A percentile compares a stretch with the other conserved stretches of the same genome.
Conservation (phyloP, 1,140 invertebrate species). For the Condylostylus longicornis region DNA sequence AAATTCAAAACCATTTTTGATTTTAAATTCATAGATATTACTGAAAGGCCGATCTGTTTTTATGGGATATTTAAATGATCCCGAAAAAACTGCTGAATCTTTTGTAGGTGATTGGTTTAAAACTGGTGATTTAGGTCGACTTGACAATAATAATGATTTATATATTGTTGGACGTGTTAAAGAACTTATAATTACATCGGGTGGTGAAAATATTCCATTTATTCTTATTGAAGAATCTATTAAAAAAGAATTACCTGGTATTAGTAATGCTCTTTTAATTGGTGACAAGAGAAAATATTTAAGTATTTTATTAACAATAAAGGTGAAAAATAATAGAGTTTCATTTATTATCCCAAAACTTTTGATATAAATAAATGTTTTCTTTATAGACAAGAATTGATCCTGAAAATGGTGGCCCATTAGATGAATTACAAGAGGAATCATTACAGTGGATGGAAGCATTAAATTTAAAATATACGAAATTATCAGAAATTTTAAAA, state of each 20-base stretch:
- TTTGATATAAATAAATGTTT: neutral
- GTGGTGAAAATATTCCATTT: conserved; percentile 87
- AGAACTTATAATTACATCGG: conserved; percentile 81
- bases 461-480: conserved; percentile 50
- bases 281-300: conserved; percentile 80
- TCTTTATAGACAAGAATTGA: conserved; percentile 29
- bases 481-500: conserved; percentile 50
- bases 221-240: conserved; percentile 71
- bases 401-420: conserved; percentile 47
- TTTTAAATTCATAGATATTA: conserved; percentile 39
- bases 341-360: conserved; percentile 3
- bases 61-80: conserved; percentile 74
- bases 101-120: conserved; percentile 60
- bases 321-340: conserved; percentile 46
- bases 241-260: conserved; percentile 52
- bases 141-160: conserved; percentile 55
- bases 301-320: conserved; percentile 65
- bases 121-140: conserved; percentile 67
- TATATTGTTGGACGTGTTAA: conserved; percentile 72
- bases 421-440: conserved; percentile 48
- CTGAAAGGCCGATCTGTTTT: conserved; percentile 66
- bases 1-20: conserved; percentile 1
- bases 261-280: conserved; percentile 72
- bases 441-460: conserved; percentile 53
- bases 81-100: conserved; percentile 56